Percentiles rank a stretch among this genome's conserved stretches.
Conservation (phyloP, 1,140 invertebrate species). For the Pinna nobilis region DNA sequence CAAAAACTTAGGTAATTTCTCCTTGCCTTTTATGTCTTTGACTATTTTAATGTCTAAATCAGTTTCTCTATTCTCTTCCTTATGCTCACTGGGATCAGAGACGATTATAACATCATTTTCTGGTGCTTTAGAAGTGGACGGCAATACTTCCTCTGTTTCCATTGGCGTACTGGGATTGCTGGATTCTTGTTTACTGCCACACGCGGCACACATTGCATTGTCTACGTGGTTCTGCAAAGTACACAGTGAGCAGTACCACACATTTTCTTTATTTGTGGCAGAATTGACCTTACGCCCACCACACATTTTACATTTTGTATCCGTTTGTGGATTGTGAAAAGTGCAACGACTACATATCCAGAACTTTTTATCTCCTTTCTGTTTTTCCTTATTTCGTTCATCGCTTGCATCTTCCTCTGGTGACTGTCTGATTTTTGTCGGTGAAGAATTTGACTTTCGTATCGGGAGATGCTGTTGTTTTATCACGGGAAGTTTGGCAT, state of each 20-base stretch:
- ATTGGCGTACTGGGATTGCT: slow-evolving; percentile 16
- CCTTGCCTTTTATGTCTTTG: too few species aligned
- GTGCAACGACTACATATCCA: slow-evolving; percentile 58
- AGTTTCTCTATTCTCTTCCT: neutral
- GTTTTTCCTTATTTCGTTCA: too few species aligned
- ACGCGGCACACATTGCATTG: slow-evolving; percentile 85
- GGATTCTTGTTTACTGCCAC: slow-evolving; percentile 75
- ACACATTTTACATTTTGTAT: slow-evolving; percentile 47
- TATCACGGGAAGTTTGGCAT: slow-evolving; percentile 25
- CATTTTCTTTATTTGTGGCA: slow-evolving; percentile 78
- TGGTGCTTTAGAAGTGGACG: neutral
- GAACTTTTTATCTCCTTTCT: slow-evolving; percentile 14
- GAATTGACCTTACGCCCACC: slow-evolving; percentile 20
- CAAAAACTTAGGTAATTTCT: too few species aligned
- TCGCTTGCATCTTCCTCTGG: neutral
- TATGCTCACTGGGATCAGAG: neutral
- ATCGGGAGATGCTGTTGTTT: slow-evolving; percentile 23
- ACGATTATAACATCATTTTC: too few species aligned
- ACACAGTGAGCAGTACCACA: slow-evolving; percentile 91
- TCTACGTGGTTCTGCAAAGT: slow-evolving; percentile 90
- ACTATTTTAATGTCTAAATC: too few species aligned
- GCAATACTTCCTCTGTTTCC: too few species aligned
- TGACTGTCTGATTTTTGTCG: neutral
- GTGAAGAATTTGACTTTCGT: slow-evolving; percentile 6
- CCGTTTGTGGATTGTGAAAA: slow-evolving; percentile 41